Percentiles rank a stretch among this genome's conserved stretches.
Conservation (phyloP, 2,113 vertebrate species). For the Anser brachyrhynchus region DNA sequence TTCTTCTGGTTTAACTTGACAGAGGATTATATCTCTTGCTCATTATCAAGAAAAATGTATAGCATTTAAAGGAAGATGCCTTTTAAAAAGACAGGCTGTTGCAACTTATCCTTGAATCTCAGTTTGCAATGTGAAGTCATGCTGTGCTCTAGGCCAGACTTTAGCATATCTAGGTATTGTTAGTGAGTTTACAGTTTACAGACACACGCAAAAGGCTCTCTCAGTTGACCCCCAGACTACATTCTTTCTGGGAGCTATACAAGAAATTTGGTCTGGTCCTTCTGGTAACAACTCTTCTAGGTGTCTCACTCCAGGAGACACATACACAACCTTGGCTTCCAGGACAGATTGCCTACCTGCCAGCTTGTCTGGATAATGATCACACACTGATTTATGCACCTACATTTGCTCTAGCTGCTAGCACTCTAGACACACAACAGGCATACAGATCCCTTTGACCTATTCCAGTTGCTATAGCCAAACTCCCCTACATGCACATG, state of each 20-base stretch:
- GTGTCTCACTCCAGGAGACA: neutral
- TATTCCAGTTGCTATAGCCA: neutral
- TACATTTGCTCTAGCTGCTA: neutral
- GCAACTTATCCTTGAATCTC: neutral
- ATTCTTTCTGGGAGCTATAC: neutral
- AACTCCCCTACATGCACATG: neutral
- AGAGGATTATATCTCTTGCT: neutral
- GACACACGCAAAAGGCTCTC: neutral
- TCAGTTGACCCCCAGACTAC: neutral
- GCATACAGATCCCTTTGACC: neutral
- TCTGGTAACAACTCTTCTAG: neutral
- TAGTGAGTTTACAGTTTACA: neutral
- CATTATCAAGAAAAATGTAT: neutral
- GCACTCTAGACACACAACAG: too few species aligned
- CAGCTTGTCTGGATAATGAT: neutral
- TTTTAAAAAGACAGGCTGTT: neutral
- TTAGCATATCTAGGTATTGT: neutral
- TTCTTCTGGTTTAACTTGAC: neutral
- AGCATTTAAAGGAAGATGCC: neutral
- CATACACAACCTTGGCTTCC: accelerated
- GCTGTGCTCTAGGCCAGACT: neutral
- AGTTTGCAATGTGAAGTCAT: neutral
- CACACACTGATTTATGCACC: neutral
- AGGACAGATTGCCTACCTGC: too few species aligned
- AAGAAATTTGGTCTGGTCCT: neutral